Evolutionary conservation across 2,113 vertebrate species (phyloP).

Genomic region (Triplophysa tibetana): DNA sequence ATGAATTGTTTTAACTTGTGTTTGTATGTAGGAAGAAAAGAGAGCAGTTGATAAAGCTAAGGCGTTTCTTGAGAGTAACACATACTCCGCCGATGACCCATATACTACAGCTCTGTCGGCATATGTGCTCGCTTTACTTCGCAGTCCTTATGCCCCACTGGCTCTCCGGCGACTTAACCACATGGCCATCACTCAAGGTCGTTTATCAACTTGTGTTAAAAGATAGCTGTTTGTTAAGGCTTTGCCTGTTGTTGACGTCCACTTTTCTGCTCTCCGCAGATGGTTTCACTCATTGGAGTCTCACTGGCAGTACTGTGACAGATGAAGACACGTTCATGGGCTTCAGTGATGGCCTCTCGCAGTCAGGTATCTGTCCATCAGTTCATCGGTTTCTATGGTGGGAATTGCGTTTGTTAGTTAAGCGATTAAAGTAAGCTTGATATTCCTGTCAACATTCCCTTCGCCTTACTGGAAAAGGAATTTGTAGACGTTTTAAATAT

Average conservation of each 20-base stretch:
- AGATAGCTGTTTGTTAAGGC: neutral
- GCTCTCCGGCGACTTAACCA: slow-evolving; percentile 82
- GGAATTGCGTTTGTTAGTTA: too few species aligned
- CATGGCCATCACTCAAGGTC: slow-evolving; percentile 90
- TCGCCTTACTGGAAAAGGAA: too few species aligned
- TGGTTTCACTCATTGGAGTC: slow-evolving; percentile 92
- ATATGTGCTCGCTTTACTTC: slow-evolving; percentile 82
- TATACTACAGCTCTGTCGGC: slow-evolving; percentile 85
- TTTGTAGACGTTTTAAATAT: too few species aligned
- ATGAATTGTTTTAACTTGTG: slow-evolving; percentile 1
- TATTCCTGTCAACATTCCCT: too few species aligned
- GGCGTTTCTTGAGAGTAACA: slow-evolving; percentile 84
- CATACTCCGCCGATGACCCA: slow-evolving; percentile 83
- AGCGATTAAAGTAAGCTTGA: too few species aligned
- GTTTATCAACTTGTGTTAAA: neutral
- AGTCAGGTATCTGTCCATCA: slow-evolving; percentile 80
- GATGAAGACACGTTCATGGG: slow-evolving; percentile 89
- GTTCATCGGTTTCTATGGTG: neutral
- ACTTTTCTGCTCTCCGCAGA: slow-evolving; percentile 66
- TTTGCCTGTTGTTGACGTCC: neutral
- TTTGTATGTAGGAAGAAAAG: slow-evolving; percentile 80
- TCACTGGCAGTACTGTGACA: slow-evolving; percentile 79
- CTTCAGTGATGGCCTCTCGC: slow-evolving; percentile 86
- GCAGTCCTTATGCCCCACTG: slow-evolving; percentile 75
- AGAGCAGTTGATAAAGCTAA: slow-evolving; percentile 82